Conservation (phyloP, 2,113 vertebrate genomes). For the Heliornis fulica region DNA sequence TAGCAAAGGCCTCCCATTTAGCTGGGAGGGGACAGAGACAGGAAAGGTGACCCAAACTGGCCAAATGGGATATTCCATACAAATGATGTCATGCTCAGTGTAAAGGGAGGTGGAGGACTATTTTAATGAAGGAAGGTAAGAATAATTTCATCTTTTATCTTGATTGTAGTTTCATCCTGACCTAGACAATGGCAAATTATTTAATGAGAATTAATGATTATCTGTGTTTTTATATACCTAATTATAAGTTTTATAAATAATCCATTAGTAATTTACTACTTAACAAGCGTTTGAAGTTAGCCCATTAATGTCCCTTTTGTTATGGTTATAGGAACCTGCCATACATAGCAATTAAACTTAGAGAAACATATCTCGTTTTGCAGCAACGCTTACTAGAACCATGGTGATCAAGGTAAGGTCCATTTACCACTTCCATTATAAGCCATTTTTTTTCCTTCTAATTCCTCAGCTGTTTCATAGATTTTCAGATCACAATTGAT, state of each 20-base stretch:
- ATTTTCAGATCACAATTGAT: background rate
- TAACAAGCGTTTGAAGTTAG: constrained; percentile 13
- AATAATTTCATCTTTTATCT: constrained; percentile 23
- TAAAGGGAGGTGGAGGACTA: no score
- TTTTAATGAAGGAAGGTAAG: background rate
- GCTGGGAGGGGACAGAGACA: no score
- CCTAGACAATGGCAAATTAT: background rate
- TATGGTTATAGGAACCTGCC: background rate
- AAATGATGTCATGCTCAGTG: no score
- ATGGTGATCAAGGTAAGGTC: rapidly evolving
- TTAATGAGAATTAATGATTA: constrained; percentile 48
- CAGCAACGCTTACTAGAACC: background rate
- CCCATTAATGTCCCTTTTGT: constrained; percentile 4
- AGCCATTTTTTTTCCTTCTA: background rate
- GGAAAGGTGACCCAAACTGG: no score
- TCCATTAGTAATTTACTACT: constrained; percentile 31
- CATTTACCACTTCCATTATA: background rate
- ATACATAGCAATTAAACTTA: background rate
- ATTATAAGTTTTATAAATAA: constrained; percentile 57
- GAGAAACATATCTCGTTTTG: background rate
- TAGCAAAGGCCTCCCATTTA: no score
- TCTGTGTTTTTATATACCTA: background rate
- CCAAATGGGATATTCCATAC: no score
- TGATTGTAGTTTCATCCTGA: background rate
- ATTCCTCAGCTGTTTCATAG: background rate